These are phyloP conservation scores for Ennomos fuscantarius DNA, from an alignment of 2,888 invertebrate genomes.

Conservation along the genomic window DNA sequence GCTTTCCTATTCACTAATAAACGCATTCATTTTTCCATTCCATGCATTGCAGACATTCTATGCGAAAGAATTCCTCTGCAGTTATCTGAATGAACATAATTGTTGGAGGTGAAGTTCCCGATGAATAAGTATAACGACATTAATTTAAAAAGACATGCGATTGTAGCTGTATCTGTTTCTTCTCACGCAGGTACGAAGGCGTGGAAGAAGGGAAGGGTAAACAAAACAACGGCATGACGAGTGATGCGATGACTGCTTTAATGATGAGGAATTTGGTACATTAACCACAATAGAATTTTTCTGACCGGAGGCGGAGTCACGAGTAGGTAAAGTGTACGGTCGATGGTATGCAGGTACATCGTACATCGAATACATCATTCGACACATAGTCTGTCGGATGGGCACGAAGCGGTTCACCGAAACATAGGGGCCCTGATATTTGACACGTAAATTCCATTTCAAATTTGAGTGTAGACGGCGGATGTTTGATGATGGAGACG, in stretches of 20 bases:
- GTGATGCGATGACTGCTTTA: slow-evolving; percentile 68
- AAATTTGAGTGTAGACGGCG: slow-evolving; percentile 35
- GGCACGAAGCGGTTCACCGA: slow-evolving; percentile 65
- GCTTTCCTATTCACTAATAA: slow-evolving; percentile 50
- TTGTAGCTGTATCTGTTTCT: slow-evolving; percentile 42
- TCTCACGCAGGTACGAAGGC: slow-evolving; percentile 53
- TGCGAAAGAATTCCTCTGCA: slow-evolving; percentile 54
- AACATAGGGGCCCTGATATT: slow-evolving; percentile 52
- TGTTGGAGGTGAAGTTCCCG: slow-evolving; percentile 61
- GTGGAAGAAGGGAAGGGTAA: slow-evolving; percentile 61
- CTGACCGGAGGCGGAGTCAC: slow-evolving; percentile 74
- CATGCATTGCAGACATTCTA: slow-evolving; percentile 56
- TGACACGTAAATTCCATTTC: slow-evolving; percentile 48
- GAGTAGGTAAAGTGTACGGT: slow-evolving; percentile 50
- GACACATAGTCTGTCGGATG: slow-evolving; percentile 58
- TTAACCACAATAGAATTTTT: slow-evolving; percentile 83
- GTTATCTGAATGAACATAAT: slow-evolving; percentile 60
- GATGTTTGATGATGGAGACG: slow-evolving; percentile 34
- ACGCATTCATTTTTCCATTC: too few relatives aligned
- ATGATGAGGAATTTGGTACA: slow-evolving; percentile 81
- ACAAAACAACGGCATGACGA: slow-evolving; percentile 61
- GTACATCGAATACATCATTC: slow-evolving; percentile 55
- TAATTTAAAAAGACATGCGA: slow-evolving; percentile 57
- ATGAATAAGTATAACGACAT: slow-evolving; percentile 57
- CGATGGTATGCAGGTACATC: slow-evolving; percentile 62